Evolutionary conservation across 2,888 invertebrate species (phyloP), one percentile per base, ranked within the genome.

Genomic region (Laothoe populi): DNA sequence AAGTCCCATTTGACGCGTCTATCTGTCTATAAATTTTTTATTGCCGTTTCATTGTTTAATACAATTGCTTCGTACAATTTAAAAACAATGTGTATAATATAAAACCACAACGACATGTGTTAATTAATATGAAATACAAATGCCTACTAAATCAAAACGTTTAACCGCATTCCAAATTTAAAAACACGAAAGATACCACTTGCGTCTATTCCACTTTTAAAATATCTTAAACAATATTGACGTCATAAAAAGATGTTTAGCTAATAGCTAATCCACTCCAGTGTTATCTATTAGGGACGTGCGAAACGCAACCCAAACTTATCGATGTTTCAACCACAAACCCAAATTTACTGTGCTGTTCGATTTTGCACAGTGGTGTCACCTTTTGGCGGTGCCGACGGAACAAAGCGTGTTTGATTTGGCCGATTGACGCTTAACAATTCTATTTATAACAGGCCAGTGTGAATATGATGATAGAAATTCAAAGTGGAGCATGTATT

Each of bases 301-400:
- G 53, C 53, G 53, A 53, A 35, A 19, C 53, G 11, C 35, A 19
- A 53, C 53, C 53, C 53, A 53, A 53, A 35, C 53, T 53, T 31
- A 53, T 53, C 53, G 53, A 53, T 53, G 19, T 35, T 11, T 8
- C 19, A n/a, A 35, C 53, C 10, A 53, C 26, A 49, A 16, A 35
- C 19, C 10, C 53, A 19, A 53, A 53, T 8, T 40, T 19, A 19
- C 31, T 4, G 31, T 53, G 40, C n/a, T 24, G 42, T 42, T 49
- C 48, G 49, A 26, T 53, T 61, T 42, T 61, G 60, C 60, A 53
- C 40, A 61, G 26, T 49, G 49, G 53, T 61, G 60, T 61, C 49
- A 61, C 21, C 60, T 61, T 61, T 61, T 61, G 60, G 42, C 60
- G 49, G 19, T 40, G 26, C 60, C 60, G 60, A 26, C 60, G 60